phyloP scores from a whole-genome alignment of 2,888 invertebrate genomes.

The Oscheius sp. region DNA sequence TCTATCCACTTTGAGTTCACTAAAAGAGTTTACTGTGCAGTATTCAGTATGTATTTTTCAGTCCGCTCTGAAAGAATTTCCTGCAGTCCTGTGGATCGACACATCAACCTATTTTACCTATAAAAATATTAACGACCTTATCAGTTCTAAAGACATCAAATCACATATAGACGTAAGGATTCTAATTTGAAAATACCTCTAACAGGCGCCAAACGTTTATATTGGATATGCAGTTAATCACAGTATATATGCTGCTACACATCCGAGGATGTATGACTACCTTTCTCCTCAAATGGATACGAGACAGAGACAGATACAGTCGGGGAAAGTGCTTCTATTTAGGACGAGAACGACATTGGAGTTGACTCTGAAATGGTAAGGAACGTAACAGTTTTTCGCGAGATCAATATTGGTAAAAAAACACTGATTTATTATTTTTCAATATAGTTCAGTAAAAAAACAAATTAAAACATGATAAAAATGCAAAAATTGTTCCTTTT shows the following conservation, averaged over 20 bases:
- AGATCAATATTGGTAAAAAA: no score
- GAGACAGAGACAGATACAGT: not conserved
- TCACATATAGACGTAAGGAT: not conserved
- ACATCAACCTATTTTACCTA: not conserved
- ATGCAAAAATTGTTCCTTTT: no score
- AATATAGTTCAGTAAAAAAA: not conserved
- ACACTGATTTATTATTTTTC: no score
- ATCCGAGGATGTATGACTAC: not conserved
- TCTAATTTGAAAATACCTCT: not conserved
- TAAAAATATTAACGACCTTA: not conserved
- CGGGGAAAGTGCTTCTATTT: not conserved
- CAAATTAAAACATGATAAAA: no score
- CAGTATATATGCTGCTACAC: not conserved
- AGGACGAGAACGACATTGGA: not conserved
- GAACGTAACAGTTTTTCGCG: no score
- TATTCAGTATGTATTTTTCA: no score
- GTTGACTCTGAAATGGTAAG: not conserved
- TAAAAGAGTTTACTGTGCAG: no score
- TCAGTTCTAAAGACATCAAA: no score
- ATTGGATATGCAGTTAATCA: not conserved
- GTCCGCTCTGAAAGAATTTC: slow-evolving; percentile 13
- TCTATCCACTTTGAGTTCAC: no score
- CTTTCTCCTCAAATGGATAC: not conserved
- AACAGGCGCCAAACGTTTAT: not conserved
- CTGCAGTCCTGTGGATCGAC: not conserved